Base-by-base conservation (phyloP, 1,140 invertebrate species). In the Cyclargus thomasi region DNA sequence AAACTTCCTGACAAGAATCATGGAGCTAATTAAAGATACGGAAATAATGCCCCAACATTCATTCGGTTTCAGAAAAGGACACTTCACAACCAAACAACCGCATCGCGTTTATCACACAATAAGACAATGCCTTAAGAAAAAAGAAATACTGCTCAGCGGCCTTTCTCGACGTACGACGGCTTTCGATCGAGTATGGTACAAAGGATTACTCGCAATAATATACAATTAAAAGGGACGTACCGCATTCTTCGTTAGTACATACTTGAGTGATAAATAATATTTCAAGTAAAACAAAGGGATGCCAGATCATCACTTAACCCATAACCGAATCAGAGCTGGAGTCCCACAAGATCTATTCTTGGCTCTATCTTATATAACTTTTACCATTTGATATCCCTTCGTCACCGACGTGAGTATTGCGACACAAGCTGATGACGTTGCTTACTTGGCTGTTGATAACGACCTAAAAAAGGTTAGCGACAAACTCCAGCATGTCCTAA, bases 351-450 rank as follows among this genome's bases (percentile, higher is more conserved):
- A 63, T 68, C 65, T 11, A 47, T 73, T 1, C 47, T 73, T 0
- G 63, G 71, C 0, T 69, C 67, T 0, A 11, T 68, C 2, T 21
- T 70, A 14, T 68, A 68, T 53, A 47, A 36, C 10, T 29, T 70
- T 2, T 70, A 53, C 36, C 71, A 2, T 57, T 57, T 6, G 67
- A 70, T 53, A 16, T 69, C 16, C 63, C 53, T 4, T 16, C 53
- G 20, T 36, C 10, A 17, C 18, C 8, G 21, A 67, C 18, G 16
- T 66, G 7, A 62, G 23, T 62, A 36, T 22, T 21, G 72, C 64
- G 20, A 74, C 72, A 39, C 67, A 65, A 36, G 65, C 66, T 1
- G 70, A 74, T 21, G 68, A 71, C 16, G 71, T 36, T 23, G 73
- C 70, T 1, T 18, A 53, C 4, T 22, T 71, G 18, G 23, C 65